Base-by-base conservation (phyloP, 2,888 invertebrate species). In the Caprella mutica region DNA sequence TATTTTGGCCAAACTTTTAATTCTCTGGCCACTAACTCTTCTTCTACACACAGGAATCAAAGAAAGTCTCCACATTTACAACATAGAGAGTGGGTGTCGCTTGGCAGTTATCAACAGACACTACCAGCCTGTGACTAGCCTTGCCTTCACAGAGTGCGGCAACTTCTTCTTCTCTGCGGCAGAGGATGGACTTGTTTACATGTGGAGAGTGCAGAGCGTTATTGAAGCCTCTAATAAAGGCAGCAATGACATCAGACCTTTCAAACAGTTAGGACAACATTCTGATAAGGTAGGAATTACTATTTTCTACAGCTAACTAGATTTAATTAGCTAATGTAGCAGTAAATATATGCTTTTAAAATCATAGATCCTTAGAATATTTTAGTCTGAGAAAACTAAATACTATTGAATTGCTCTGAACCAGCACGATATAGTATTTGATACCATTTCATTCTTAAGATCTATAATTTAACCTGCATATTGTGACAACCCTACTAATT, bases 11-110 rank as follows among this genome's bases (percentile, higher is more conserved):
- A n/a, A n/a, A n/a, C n/a, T n/a, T n/a, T n/a, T n/a, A n/a, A n/a
- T n/a, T n/a, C n/a, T n/a, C n/a, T 42, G 8, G n/a, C 23, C 14
- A 23, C 17, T 14, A 4, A 48, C 17, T 26, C 33, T 24, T 26
- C n/a, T 14, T 43, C 29, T 46, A 38, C 14, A 51, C 59, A 19
- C 58, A 64, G 64, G 52, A 4, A 82, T 91, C 5, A 81, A 80
- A 44, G 85, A 88, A 68, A 86, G 85, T 68, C 75, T 93, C 21
- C 86, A 86, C 68, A 68, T 93, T n/a, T 94, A 92, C 90, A 57
- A 64, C 35, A 74, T 82, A 9, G 69, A 71, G 48, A 73, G 85
- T 1, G 93, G 93, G 1, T 80, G 79, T 66, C 75, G 92, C 63
- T 69, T 91, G 26, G 80, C 80, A 1, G 82, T 85, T 2, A 74